Base-by-base conservation (phyloP, 2,888 invertebrate species). In the Autographa pulchrina region DNA sequence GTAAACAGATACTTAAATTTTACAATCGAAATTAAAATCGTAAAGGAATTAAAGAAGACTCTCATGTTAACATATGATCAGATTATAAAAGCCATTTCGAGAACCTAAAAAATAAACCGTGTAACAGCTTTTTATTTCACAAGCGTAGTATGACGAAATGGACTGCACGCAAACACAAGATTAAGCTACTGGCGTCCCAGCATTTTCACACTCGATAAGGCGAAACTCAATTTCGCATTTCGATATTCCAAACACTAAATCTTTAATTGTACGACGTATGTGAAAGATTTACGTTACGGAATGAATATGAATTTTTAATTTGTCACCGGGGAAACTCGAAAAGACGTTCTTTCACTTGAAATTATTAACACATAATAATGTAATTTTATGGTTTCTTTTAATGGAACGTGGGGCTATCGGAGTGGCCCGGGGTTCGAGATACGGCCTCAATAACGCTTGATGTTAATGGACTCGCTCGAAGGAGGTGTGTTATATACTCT, bases 301-400 rank as follows among this genome's bases (percentile, higher is more conserved):
- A 90, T 86, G 85, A 84, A 89, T 87, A 90, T 86, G 84, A 88
- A 88, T 90, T 91, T 90, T 92, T 91, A 92, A 93, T 94, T 91
- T 91, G 90, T 92, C 89, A 88, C 81, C 73, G 85, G 76, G 82
- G 82, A 83, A 86, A 87, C 83, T 83, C 76, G 78, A 87, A 86
- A 88, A 88, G 86, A 85, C 86, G 83, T 91, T 92, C 89, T 92
- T 93, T 92, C 91, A 88, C 89, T 93, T 90, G 89, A 93, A 95
- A 94, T 94, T 95, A 95, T 95, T 95, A 94, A 95, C 95, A 96
- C 95, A 94, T 96, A 95, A 95, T 96, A 94, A 94, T 93, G 93
- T 92, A 91, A 93, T 93, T 96, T 95, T 95, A 96, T 94, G 92
- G 90, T 90, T 93, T 91, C 93, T 94, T 93, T 94, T 95, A 95